Evolutionary conservation across 2,113 vertebrate species (phyloP), one percentile per base, ranked within the genome.

Genomic region (Proterorhinus semilunaris): DNA sequence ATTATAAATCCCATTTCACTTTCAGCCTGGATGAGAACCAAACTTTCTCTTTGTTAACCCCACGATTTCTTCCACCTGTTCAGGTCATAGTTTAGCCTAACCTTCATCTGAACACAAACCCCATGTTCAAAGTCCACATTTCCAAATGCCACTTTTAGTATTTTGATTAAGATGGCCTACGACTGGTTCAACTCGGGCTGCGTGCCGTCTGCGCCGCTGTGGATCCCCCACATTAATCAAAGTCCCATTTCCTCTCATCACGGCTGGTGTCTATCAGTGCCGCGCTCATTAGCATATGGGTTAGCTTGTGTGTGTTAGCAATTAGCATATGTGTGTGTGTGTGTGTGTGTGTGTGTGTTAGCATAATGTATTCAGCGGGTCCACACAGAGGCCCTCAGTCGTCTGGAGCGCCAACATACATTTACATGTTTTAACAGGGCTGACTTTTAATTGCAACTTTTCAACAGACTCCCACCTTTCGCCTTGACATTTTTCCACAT

Each of bases 211-310:
- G 83, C 87, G 72, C 84, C 58, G 88, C 89, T 89, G 88, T 85
- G 81, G 87, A 86, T 89, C 82, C 88, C 79, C 87, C 79, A 79
- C 89, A 91, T 92, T 91, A 92, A 93, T 93, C 91, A 90, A 84
- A 76, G 79, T 83, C 86, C 78, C 90, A 90, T 91, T 91, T 92
- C 86, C 88, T 92, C 81, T 78, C 82, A 87, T 92, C 86, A 91
- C 80, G 76, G 82, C 0, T 63, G 10, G 66, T 80, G 88, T 87
- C 87, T 74, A 82, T 92, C 89, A 90, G 82, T 76, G 46, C 43
- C 65, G 79, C 43, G 79, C 81, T 83, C 44, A 79, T 92, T 91
- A 90, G 83, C 53, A 55, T 55, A 55, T 16, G 17, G 27, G 53
- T 6, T 27, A 55, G 53, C 53, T 11, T 55, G 17, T 55, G 52